These are phyloP conservation scores for Synanthedon tipuliformis DNA, from an alignment of 2,888 invertebrate genomes.

Conservation along the genomic window DNA sequence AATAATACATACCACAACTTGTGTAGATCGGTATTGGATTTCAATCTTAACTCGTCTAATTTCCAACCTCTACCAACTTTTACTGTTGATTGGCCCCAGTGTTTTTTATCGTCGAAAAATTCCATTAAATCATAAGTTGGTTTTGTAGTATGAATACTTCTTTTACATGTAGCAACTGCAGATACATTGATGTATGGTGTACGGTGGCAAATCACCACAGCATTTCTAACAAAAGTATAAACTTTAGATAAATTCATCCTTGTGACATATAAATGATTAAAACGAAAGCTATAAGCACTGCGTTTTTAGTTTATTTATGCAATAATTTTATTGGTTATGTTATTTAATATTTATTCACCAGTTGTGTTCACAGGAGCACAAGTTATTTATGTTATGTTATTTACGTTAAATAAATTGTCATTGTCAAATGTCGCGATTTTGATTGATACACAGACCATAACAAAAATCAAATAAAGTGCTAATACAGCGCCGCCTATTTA, in stretches of 20 bases:
- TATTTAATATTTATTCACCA: no score
- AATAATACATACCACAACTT: slow-evolving; percentile 93
- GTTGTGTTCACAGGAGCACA: no score
- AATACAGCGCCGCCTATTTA: no score
- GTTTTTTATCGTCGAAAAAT: slow-evolving; percentile 88
- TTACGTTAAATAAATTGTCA: no score
- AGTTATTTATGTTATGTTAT: no score
- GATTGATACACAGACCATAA: no score
- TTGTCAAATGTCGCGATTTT: no score
- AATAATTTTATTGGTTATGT: no score
- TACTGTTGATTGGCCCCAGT: slow-evolving; percentile 83
- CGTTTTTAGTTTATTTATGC: no score
- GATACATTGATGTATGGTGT: neutral
- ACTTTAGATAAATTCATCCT: neutral
- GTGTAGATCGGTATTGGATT: slow-evolving; percentile 95
- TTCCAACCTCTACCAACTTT: slow-evolving; percentile 90
- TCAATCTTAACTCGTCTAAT: slow-evolving; percentile 90
- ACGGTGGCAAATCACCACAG: slow-evolving; percentile 1
- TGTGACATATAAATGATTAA: neutral
- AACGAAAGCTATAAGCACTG: no score
- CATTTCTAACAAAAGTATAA: slow-evolving; percentile 1
- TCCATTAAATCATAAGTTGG: slow-evolving; percentile 76
- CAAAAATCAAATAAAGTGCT: no score
- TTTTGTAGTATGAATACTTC: slow-evolving; percentile 45
- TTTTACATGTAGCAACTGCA: slow-evolving; percentile 7